phyloP scores from a whole-genome alignment of 1,140 invertebrate species.

The Holotrichia oblita region DNA sequence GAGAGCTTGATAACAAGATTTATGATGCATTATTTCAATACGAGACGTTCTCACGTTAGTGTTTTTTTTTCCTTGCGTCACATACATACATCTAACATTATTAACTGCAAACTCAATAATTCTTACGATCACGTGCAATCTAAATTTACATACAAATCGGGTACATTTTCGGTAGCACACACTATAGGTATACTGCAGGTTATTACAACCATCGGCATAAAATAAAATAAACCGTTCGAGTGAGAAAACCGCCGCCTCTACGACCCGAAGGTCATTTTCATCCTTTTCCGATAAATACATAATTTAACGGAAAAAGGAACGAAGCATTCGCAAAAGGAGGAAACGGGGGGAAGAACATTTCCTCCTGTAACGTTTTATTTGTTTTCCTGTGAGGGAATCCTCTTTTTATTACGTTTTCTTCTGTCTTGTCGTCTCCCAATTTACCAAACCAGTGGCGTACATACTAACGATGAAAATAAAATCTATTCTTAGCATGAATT shows the following conservation, averaged over 20 bases:
- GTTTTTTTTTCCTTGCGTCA: no score
- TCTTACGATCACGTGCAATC: neutral
- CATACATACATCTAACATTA: no score
- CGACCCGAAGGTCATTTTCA: neutral
- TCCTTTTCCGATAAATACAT: conserved; percentile 6
- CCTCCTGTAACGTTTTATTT: neutral
- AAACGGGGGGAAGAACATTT: neutral
- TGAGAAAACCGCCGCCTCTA: neutral
- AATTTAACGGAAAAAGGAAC: neutral
- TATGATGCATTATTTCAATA: no score
- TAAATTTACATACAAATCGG: conserved; percentile 8
- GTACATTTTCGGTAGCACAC: neutral
- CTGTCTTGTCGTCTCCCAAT: neutral
- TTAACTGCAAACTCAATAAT: no score
- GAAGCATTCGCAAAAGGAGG: neutral
- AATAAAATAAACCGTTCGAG: neutral
- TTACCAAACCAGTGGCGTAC: no score
- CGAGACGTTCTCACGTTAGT: no score
- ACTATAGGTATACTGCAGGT: neutral
- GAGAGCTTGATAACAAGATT: no score
- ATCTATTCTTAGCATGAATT: no score
- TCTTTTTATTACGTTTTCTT: conserved; percentile 6
- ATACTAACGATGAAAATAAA: no score
- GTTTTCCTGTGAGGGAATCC: neutral
- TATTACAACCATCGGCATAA: conserved; percentile 5